phyloP scores from a whole-genome alignment of 1,140 invertebrate species.

The Euborellia annulipes region DNA sequence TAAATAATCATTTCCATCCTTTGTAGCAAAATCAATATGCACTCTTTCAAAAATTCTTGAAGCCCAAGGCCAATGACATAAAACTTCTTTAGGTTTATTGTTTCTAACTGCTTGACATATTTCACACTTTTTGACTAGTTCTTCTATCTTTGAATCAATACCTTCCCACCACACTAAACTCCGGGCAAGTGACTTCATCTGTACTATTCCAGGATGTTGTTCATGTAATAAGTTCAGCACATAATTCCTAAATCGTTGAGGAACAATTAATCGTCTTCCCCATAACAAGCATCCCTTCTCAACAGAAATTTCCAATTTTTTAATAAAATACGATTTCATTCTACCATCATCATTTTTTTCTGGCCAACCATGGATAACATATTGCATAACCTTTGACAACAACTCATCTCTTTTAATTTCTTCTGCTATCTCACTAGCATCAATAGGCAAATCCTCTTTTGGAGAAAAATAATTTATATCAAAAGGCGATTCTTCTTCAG shows the following conservation, averaged over 20 bases:
- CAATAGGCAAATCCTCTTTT: background rate
- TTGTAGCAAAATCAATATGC: conserved; percentile 15
- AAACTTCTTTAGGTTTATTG: background rate
- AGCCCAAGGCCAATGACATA: conserved; percentile 6
- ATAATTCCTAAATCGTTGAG: background rate
- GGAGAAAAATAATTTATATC: background rate
- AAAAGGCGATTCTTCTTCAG: background rate
- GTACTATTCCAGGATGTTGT: conserved; percentile 3
- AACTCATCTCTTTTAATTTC: background rate
- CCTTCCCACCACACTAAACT: conserved; percentile 11
- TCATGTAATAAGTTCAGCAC: background rate
- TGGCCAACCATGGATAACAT: background rate
- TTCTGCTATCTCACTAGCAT: background rate
- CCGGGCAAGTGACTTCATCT: conserved; percentile 11
- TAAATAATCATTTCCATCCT: conserved; percentile 11
- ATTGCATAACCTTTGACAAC: background rate
- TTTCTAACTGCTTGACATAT: background rate
- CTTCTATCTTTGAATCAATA: conserved; percentile 10
- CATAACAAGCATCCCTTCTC: background rate
- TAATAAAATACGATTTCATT: background rate
- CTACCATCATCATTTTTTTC: background rate
- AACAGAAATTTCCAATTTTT: background rate
- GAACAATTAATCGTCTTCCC: conserved; percentile 1
- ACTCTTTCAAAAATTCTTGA: conserved; percentile 12
- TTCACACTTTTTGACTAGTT: background rate